Conservation (phyloP, 2,797 vertebrate genomes). For the Poeciliopsis paucimaculata region DNA sequence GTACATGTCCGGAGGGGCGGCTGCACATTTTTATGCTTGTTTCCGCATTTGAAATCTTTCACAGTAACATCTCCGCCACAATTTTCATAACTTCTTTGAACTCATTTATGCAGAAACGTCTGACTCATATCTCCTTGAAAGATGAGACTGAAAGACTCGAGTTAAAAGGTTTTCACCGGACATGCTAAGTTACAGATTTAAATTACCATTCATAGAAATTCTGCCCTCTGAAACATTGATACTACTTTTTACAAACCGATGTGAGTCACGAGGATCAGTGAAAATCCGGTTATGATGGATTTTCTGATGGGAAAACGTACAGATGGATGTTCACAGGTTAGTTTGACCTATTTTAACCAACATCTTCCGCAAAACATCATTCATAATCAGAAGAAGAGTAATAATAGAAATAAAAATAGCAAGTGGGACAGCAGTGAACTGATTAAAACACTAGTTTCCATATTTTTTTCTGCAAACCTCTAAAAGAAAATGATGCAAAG, state of each 20-base stretch:
- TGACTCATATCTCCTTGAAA: not conserved
- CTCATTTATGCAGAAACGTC: not conserved
- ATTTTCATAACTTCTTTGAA: not conserved
- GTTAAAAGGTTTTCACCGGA: not conserved
- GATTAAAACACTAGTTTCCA: not conserved
- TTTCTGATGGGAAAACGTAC: not conserved
- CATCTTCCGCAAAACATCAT: not conserved
- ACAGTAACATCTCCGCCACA: no score
- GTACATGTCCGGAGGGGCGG: no score
- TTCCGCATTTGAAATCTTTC: no score
- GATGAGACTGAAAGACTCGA: not conserved
- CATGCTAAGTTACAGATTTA: not conserved
- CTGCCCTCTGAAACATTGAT: not conserved
- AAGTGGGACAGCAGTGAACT: not conserved
- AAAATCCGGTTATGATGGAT: not conserved
- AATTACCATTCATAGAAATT: not conserved
- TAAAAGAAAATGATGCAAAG: not conserved
- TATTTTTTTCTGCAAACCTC: not conserved
- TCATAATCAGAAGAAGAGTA: not conserved
- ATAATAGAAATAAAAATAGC: no score
- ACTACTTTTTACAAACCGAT: not conserved
- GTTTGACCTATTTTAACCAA: not conserved
- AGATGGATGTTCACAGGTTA: not conserved
- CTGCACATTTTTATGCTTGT: no score
- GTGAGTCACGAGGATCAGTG: not conserved